Evolutionary conservation across 53 echinoderm and acorn worm genomes (phyloP).

Genomic region (Pentamera pediparva): DNA sequence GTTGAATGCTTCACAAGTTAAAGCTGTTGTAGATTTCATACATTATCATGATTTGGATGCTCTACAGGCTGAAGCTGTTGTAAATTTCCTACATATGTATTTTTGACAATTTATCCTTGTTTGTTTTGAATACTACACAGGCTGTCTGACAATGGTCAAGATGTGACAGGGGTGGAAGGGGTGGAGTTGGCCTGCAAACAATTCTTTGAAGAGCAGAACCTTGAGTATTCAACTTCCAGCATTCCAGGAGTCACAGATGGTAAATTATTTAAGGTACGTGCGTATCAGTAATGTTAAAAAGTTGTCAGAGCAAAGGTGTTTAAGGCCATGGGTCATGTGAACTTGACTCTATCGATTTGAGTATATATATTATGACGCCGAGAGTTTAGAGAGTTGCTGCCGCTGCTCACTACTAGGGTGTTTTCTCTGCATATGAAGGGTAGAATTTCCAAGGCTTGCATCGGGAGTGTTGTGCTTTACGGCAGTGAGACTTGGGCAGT

Average conservation of each 20-base stretch:
- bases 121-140: background rate
- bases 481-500: too few species aligned
- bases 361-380: too few species aligned
- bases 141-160: constrained; percentile 17
- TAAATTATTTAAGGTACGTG: constrained; percentile 27
- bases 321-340: too few species aligned
- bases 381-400: too few species aligned
- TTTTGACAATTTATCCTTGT: background rate
- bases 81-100: background rate
- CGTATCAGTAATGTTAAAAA: too few species aligned
- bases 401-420: too few species aligned
- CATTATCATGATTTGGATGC: background rate
- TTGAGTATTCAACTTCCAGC: background rate
- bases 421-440: too few species aligned
- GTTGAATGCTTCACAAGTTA: too few species aligned
- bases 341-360: too few species aligned
- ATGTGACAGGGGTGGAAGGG: constrained; percentile 7
- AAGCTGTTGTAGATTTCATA: too few species aligned
- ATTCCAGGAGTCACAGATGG: constrained; percentile 8
- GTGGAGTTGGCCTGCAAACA: constrained; percentile 13
- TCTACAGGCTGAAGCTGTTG: background rate
- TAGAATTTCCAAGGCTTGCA: too few species aligned
- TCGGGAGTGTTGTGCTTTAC: background rate
- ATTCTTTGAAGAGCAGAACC: constrained; percentile 19
- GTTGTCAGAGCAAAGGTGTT: too few species aligned